phyloP scores from a whole-genome alignment of 2,113 vertebrate species.

The Catharus fuscescens region DNA sequence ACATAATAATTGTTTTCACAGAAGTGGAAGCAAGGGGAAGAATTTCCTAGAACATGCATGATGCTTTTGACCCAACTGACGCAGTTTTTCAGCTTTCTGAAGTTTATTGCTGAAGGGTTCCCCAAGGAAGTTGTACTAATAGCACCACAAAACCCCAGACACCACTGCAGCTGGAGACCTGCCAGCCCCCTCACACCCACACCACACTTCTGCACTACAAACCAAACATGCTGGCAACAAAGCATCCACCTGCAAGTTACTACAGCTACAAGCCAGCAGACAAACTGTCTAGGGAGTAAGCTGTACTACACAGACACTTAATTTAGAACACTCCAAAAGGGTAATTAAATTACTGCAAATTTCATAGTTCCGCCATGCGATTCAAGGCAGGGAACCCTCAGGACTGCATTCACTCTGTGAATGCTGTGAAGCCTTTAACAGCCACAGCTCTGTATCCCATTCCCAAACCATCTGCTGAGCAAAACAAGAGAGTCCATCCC shows the following conservation, averaged over 20 bases:
- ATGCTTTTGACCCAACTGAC: background rate
- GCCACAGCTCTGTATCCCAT: background rate
- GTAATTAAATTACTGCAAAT: slow-evolving; percentile 30
- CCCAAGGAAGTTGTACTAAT: background rate
- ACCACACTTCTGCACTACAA: background rate
- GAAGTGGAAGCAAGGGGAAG: background rate
- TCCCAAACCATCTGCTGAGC: background rate
- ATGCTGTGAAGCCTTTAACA: background rate
- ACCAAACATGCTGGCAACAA: background rate
- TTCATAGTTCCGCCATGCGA: background rate
- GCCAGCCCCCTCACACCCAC: slow-evolving; percentile 7
- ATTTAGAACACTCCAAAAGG: background rate
- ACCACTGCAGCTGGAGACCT: background rate
- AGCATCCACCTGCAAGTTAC: slow-evolving; percentile 31
- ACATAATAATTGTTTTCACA: background rate
- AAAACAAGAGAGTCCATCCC: background rate
- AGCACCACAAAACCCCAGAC: background rate
- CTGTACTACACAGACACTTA: background rate
- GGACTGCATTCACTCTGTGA: background rate
- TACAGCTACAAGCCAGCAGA: slow-evolving; percentile 18
- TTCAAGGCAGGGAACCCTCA: background rate
- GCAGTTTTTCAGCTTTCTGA: background rate
- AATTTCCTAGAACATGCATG: background rate
- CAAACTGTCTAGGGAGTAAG: background rate
- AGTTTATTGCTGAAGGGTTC: background rate